These are phyloP conservation scores for Lepus timidus DNA, from an alignment of 2,113 vertebrate genomes.

Conservation along the genomic window DNA sequence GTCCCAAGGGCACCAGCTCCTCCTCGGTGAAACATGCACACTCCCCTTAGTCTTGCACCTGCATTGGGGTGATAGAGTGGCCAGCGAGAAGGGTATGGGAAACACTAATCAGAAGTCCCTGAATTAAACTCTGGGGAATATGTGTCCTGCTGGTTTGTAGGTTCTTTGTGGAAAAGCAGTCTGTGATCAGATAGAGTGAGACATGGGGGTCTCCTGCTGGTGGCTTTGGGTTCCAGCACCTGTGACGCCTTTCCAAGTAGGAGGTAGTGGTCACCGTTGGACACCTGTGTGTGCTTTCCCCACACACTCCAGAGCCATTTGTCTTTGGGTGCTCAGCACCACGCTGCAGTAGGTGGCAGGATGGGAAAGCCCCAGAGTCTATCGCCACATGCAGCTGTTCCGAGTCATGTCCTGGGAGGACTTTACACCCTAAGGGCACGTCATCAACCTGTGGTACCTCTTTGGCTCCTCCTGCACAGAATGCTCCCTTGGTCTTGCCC, in stretches of 20 bases:
- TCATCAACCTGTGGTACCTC: background rate
- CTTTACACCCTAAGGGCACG: background rate
- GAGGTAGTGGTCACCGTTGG: too few relatives aligned
- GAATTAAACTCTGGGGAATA: background rate
- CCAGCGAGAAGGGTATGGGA: background rate
- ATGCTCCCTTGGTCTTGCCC: background rate
- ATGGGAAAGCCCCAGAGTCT: background rate
- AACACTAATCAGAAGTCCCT: background rate
- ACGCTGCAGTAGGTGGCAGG: background rate
- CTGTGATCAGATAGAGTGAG: constrained; percentile 35
- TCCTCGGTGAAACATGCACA: background rate
- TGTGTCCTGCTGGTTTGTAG: background rate
- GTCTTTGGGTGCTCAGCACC: background rate
- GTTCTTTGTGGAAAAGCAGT: constrained; percentile 13
- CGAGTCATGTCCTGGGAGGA: background rate
- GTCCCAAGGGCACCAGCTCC: background rate
- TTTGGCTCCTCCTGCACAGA: background rate
- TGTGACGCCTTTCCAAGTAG: background rate
- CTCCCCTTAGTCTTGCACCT: background rate
- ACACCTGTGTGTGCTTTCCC: background rate
- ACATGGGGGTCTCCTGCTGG: background rate
- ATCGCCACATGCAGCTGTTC: background rate
- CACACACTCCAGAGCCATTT: background rate
- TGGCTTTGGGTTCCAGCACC: background rate
- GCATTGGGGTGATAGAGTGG: background rate